A percentile compares a stretch with the other conserved stretches of the same genome.
phyloP scores from a whole-genome alignment of 2,797 vertebrate species.

The Clarias pachynema region DNA sequence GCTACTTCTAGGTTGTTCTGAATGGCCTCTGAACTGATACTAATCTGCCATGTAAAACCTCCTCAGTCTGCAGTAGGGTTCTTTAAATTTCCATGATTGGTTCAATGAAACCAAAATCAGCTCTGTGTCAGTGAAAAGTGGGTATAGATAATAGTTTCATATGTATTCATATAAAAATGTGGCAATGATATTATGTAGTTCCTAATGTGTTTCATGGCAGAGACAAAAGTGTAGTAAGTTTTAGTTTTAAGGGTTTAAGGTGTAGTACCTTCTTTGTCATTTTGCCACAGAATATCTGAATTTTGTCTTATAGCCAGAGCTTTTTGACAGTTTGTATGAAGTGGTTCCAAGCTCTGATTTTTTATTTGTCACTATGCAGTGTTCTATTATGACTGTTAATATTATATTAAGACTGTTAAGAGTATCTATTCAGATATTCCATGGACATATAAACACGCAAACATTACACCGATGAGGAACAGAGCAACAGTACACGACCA shows the following conservation, averaged over 20 bases:
- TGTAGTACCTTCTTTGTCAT: neutral
- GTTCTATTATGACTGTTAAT: constrained; percentile 7
- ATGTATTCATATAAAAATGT: neutral
- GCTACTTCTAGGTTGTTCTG: too few relatives aligned
- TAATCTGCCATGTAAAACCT: neutral
- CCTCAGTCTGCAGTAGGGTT: neutral
- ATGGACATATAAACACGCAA: constrained; percentile 59
- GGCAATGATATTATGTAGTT: neutral
- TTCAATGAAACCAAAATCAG: neutral
- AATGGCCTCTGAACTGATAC: too few relatives aligned
- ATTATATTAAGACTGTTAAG: too few relatives aligned
- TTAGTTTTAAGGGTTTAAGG: neutral
- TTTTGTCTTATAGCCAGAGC: neutral
- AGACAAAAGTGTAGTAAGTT: neutral
- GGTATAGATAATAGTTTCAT: neutral
- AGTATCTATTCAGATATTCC: constrained; percentile 58
- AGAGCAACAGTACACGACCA: constrained; percentile 52
- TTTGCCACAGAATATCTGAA: constrained; percentile 50
- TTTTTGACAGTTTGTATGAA: neutral
- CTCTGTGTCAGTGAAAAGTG: constrained; percentile 9
- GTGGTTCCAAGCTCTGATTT: neutral
- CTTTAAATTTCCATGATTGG: neutral
- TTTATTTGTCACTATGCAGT: neutral
- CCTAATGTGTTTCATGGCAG: neutral
- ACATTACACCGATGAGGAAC: constrained; percentile 56